Percentiles rank a stretch among this genome's conserved stretches.
Conservation (phyloP, 2,888 invertebrate species). For the Chymomyza caudatula region DNA sequence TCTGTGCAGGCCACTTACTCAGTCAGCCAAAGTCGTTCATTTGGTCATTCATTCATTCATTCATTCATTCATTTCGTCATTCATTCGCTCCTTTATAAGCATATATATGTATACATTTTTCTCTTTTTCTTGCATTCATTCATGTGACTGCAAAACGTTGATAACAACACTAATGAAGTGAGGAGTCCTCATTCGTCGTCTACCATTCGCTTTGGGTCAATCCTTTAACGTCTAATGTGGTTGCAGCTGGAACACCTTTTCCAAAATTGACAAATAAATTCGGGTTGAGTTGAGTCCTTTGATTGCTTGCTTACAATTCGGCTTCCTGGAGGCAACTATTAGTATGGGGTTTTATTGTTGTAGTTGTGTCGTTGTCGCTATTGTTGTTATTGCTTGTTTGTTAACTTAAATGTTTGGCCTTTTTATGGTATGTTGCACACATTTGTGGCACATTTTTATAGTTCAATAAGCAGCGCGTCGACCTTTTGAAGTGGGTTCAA, state of each 20-base stretch:
- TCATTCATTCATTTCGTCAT: constrained; percentile 17
- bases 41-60: constrained; percentile 1
- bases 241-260: constrained; percentile 51
- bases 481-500: constrained; percentile 3
- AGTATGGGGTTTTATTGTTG: background rate
- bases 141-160: constrained; percentile 62
- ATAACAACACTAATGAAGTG: constrained; percentile 71
- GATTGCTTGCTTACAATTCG: constrained; percentile 52
- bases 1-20: constrained; percentile 45
- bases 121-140: constrained; percentile 32
- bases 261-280: constrained; percentile 65
- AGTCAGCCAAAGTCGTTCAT: too few species aligned
- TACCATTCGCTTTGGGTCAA: background rate
- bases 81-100: constrained; percentile 27
- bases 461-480: constrained; percentile 42
- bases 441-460: constrained; percentile 69
- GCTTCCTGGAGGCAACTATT: background rate
- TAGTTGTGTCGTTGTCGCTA: background rate
- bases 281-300: constrained; percentile 35
- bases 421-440: constrained; percentile 63
- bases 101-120: constrained; percentile 15
- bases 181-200: constrained; percentile 11
- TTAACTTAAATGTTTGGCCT: constrained; percentile 62
- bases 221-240: constrained; percentile 16
- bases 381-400: constrained; percentile 41